These are phyloP conservation scores for Mythimna impura DNA, from an alignment of 2,888 invertebrate species.

Conservation along the genomic window DNA sequence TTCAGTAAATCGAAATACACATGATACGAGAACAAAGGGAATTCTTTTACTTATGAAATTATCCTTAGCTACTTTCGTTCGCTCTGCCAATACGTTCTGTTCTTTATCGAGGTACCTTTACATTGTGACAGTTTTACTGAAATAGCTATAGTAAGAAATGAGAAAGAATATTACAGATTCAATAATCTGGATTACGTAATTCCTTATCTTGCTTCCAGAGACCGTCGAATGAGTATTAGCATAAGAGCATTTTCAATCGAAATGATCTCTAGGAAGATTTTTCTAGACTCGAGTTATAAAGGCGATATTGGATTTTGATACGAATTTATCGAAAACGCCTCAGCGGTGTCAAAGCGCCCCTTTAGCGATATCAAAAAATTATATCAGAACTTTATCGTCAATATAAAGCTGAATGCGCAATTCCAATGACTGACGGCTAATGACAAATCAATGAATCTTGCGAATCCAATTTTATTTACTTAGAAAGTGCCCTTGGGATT, in stretches of 20 bases:
- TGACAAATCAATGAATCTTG: slow-evolving; percentile 65
- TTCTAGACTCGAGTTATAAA: slow-evolving; percentile 70
- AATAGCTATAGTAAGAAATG: slow-evolving; percentile 35
- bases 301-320: slow-evolving; percentile 85
- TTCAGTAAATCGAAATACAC: slow-evolving; percentile 42
- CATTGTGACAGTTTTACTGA: slow-evolving; percentile 56
- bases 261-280: slow-evolving; percentile 70
- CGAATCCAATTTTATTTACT: slow-evolving; percentile 53
- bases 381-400: slow-evolving; percentile 86
- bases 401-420: slow-evolving; percentile 70
- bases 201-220: slow-evolving; percentile 58
- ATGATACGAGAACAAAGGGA: slow-evolving; percentile 51
- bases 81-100: slow-evolving; percentile 42
- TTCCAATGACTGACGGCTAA: slow-evolving; percentile 64
- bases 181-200: slow-evolving; percentile 65
- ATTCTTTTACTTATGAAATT: slow-evolving; percentile 55
- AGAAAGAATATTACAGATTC: slow-evolving; percentile 59
- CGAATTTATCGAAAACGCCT: slow-evolving; percentile 81
- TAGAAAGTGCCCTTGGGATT: slow-evolving; percentile 44
- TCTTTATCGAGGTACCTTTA: slow-evolving; percentile 53
- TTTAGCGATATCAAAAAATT: slow-evolving; percentile 83
- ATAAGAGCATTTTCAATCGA: slow-evolving; percentile 76
- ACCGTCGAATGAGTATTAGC: slow-evolving; percentile 66
- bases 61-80: slow-evolving; percentile 38
- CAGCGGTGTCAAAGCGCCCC: slow-evolving; percentile 81